phyloP scores from a whole-genome alignment of 2,113 vertebrate species.

The Ciconia boyciana region DNA sequence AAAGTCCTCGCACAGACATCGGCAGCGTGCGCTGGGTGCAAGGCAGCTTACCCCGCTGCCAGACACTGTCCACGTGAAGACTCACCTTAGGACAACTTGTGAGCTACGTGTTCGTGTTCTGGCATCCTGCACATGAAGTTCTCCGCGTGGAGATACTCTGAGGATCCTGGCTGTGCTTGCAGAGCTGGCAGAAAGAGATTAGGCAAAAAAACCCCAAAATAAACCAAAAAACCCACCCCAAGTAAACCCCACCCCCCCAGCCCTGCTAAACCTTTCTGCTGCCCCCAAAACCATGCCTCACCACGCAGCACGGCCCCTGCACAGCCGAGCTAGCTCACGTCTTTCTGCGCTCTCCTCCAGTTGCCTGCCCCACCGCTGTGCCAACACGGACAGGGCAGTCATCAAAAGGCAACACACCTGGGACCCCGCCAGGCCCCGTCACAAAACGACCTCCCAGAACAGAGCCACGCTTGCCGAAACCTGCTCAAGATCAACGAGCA shows the following conservation, averaged over 20 bases:
- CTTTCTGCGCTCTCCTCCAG: not conserved
- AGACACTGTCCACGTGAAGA: not conserved
- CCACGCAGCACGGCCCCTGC: not conserved
- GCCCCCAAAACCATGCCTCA: not conserved
- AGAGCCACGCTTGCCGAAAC: not conserved
- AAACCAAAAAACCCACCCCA: not conserved
- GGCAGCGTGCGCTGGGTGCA: not conserved
- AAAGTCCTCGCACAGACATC: not conserved
- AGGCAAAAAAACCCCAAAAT: not conserved
- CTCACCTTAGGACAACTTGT: not conserved
- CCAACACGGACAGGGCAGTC: not conserved
- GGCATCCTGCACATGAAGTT: not conserved
- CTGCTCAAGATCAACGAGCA: not conserved
- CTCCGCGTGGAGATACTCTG: not conserved
- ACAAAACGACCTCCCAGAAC: not conserved
- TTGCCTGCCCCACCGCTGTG: not conserved
- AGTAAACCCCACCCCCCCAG: not conserved
- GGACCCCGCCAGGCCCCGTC: fast-evolving
- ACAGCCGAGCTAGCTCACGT: not conserved
- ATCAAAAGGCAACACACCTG: not conserved
- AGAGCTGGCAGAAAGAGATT: not conserved
- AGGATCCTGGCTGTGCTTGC: not conserved
- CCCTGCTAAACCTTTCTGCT: not conserved
- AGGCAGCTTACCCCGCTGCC: not conserved
- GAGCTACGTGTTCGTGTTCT: not conserved